These are phyloP conservation scores for Phenganax marumi DNA, from an alignment of 92 coral and sea anemone genomes.

Conservation along the genomic window DNA sequence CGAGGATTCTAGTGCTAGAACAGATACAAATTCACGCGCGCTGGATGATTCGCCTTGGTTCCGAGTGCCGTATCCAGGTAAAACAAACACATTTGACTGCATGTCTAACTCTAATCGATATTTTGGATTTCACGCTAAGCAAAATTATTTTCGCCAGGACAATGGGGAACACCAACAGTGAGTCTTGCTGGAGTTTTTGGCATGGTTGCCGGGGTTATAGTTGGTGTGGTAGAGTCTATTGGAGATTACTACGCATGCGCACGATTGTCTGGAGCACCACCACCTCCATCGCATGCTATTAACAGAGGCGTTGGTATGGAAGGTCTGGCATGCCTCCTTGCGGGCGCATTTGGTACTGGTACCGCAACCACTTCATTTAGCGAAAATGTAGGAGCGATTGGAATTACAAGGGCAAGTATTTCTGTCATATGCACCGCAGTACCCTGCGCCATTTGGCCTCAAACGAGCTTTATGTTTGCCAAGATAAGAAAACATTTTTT, in stretches of 20 bases:
- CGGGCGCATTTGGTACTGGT: conserved; percentile 82
- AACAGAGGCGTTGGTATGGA: conserved; percentile 87
- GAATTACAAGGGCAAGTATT: conserved; percentile 74
- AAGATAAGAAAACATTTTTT: background rate
- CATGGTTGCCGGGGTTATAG: conserved; percentile 91
- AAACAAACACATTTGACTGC: background rate
- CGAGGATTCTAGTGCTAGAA: conserved; percentile 71
- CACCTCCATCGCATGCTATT: conserved; percentile 89
- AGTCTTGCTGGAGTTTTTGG: conserved; percentile 96
- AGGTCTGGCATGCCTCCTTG: conserved; percentile 75
- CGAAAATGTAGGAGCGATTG: conserved; percentile 84
- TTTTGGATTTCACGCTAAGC: background rate
- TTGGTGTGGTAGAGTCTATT: conserved; percentile 86
- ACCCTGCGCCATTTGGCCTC: background rate
- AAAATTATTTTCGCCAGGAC: conserved; percentile 57
- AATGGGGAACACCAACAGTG: conserved; percentile 93
- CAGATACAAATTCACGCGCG: conserved; percentile 70
- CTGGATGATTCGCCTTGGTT: conserved; percentile 77
- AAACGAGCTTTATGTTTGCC: background rate
- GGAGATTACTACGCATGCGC: conserved; percentile 99
- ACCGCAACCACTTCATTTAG: conserved; percentile 90
- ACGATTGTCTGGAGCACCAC: conserved; percentile 89
- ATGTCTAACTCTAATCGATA: too few relatives aligned
- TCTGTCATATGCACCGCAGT: background rate
- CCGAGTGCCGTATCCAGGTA: conserved; percentile 89